A percentile compares a stretch with the other conserved stretches of the same genome.
These are phyloP conservation scores for Procavia capensis DNA, from an alignment of 2,113 vertebrate species.

Conservation along the genomic window DNA sequence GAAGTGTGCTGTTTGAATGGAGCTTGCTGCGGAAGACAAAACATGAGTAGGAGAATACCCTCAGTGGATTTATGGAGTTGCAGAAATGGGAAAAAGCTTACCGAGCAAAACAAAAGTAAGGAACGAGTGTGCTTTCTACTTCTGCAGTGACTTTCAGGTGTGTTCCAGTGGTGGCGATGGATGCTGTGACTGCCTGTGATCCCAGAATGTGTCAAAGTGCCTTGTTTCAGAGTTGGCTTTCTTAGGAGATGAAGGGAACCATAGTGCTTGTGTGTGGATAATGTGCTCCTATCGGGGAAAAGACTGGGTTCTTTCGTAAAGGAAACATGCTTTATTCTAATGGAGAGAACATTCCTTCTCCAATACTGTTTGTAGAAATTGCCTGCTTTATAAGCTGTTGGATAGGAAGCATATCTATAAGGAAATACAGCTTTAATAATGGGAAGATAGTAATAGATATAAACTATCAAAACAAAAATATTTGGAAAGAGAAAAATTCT, in stretches of 20 bases:
- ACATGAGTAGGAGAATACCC: background rate
- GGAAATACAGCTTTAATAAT: background rate
- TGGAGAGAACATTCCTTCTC: background rate
- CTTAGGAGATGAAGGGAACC: background rate
- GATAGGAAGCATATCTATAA: background rate
- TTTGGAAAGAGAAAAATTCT: background rate
- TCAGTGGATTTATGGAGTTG: constrained; percentile 28
- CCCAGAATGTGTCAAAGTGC: background rate
- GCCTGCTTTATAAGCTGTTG: background rate
- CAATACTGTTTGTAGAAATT: background rate
- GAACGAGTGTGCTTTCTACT: background rate
- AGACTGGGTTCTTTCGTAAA: background rate
- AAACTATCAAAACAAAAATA: background rate
- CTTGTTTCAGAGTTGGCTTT: background rate
- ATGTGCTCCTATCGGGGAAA: background rate
- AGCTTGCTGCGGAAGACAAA: constrained; percentile 26
- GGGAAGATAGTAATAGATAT: constrained; percentile 13
- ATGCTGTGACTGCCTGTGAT: background rate
- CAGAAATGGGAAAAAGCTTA: constrained; percentile 49
- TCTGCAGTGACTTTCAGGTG: constrained; percentile 36
- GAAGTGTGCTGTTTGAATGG: background rate
- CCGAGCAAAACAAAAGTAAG: background rate
- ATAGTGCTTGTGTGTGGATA: background rate
- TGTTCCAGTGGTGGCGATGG: constrained; percentile 37
- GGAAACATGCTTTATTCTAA: background rate